Evolutionary conservation across 1,140 invertebrate genomes (phyloP), one percentile per base, ranked within the genome.

Genomic region (Ceratosolen fusciceps): DNA sequence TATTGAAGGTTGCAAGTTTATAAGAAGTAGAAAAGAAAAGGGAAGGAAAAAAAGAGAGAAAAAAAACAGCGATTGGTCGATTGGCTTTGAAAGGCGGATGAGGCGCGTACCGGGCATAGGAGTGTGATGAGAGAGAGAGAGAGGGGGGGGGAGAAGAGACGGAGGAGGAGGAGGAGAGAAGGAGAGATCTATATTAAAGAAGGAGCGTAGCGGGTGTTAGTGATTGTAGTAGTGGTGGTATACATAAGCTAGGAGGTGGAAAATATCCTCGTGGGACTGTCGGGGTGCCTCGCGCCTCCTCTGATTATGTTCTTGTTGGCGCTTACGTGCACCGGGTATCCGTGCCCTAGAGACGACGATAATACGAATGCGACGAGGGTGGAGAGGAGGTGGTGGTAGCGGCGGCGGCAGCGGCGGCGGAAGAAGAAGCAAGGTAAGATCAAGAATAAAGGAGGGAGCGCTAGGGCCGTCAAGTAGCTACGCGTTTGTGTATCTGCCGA

Each of bases 221-320:
- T n/a, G n/a, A n/a, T n/a, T n/a, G n/a, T n/a, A n/a, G n/a, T n/a
- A n/a, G n/a, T 31, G 26, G 31, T 16, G 8, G 21, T 37, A 37
- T n/a, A 47, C 62, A 67, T n/a, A 43, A 5, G 52, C 68, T 10
- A 14, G 9, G 67, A 49, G 8, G 72, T 65, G 78, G 62, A 81
- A 74, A 75, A 68, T 81, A 81, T 81, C 80, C 80, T 81, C 80
- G 80, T 81, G 80, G 76, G 80, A 78, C 2, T 39, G 56, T 31
- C 49, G 8, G 24, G 2, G 21, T 74, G 31, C 9, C 43, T 73
- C 52, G 52, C 52, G 52, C 52, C 52, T 37, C 31, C 70, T 14
- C 31, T 16, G 34, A 67, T 43, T 37, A 67, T 24, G 4, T 29
- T 60, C 26, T 58, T 12, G 1, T 58, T 26, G 19, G 26, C 56